Evolutionary conservation across 1,140 invertebrate species (phyloP), one percentile per base, ranked within the genome.

Genomic region (Danaus plexippus): DNA sequence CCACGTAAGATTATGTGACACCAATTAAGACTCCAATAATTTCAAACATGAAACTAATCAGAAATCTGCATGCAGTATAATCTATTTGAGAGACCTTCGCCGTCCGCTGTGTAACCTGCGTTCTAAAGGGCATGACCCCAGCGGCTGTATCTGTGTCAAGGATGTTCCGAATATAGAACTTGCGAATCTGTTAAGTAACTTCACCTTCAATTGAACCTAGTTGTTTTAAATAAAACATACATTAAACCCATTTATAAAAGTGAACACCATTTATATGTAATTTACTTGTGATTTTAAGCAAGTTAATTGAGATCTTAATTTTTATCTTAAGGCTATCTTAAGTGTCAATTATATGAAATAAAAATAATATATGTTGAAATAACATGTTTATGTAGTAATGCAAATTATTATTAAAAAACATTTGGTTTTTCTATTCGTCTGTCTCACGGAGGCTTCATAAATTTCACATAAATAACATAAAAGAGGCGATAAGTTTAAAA

Each of bases 71-170:
- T 13, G 42, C 15, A 44, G 12, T n/a, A 18, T 52, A 32, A 32
- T 32, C 22, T 32, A 32, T 8, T 4, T 54, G 22, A 10, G 56
- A 47, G 64, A 62, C 68, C 70, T 71, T 75, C 66, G 59, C 46
- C 55, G 59, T 22, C 64, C 57, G 43, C 62, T 55, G 51, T 49
- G 22, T 63, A 55, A 57, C 50, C 32, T 52, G 58, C 57, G 41
- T 15, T 70, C 63, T 58, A 80, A 77, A 80, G 79, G 75, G 72
- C 74, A 77, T 64, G 75, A 77, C 77, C 74, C 71, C 52, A 47
- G 58, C 63, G 64, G 44, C 50, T 18, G 55, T 67, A 80, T 71
- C 62, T 70, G 62, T 80, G 79, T 80, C 79, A 80, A 82, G 77
- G 79, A 81, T 77, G 59, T 12, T 54, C 75, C 69, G 59, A 66